Base-by-base conservation (phyloP, 2,888 invertebrate species). In the Caenorhabditis uteleia region DNA sequence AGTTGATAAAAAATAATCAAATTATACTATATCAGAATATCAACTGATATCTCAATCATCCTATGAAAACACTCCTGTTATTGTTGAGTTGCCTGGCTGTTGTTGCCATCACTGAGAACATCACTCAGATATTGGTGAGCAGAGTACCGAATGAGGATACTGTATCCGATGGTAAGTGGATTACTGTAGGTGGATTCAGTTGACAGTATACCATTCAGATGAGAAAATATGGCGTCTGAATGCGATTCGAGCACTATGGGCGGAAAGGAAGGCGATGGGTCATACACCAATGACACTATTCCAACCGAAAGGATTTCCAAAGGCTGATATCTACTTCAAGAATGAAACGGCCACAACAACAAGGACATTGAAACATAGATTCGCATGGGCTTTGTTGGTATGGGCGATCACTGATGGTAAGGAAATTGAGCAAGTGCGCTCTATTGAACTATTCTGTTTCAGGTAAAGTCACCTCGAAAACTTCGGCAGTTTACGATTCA, bases 361-460 rank as follows among this genome's bases (percentile, higher is more conserved):
- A 2, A 61, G 70, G 39, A 77, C 70, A 8, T 51, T 79, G 49
- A 79, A 79, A 45, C 79, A 79, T 56, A 60, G 79, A 7, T 79
- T 75, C 59, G 68, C 72, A 5, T 79, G 78, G 78, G 74, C 75
- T 10, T 64, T 79, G 5, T 33, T 76, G 3, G 59, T 79, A 45
- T 79, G 79, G 79, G 77, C 74, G 0, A 64, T 79, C 8, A 55
- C 72, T 14, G 77, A 77, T 48, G 77, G 79, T 39, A 7, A n/a
- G 20, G 18, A 12, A 6, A 4, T 25, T 6, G 23, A 33, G 4
- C 14, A 10, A 39, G 5, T 1, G 7, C n/a, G 14, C 23, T 12
- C 4, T 14, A 6, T 18, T 20, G 10, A 12, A 40, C 18, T 5
- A 7, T 5, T 31, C 29, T 21, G 27, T 57, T 53, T 18, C 43